These are phyloP conservation scores for Momotus momota DNA, from an alignment of 2,797 vertebrate species.

Conservation along the genomic window DNA sequence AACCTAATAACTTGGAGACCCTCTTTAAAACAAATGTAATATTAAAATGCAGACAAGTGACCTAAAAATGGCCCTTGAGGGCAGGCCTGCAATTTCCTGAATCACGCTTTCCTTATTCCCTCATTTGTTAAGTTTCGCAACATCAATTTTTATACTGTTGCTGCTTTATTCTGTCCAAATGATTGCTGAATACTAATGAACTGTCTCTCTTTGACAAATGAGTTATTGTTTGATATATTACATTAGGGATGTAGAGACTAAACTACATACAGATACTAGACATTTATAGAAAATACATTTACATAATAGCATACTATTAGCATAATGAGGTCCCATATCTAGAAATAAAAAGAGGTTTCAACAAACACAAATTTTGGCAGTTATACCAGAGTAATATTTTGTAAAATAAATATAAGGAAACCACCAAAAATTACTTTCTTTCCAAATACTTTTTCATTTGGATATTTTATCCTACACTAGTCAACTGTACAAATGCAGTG, in stretches of 20 bases:
- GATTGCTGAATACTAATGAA: slow-evolving; percentile 79
- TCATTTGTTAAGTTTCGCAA: slow-evolving; percentile 81
- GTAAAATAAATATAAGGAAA: slow-evolving; percentile 10
- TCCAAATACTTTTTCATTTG: background rate
- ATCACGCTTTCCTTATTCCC: slow-evolving; percentile 73
- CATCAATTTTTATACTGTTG: slow-evolving; percentile 80
- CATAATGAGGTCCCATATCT: slow-evolving; percentile 68
- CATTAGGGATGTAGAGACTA: slow-evolving; percentile 76
- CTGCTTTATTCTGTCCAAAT: slow-evolving; percentile 77
- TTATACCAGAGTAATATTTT: background rate
- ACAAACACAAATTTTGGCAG: slow-evolving; percentile 49
- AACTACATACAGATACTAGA: slow-evolving; percentile 76
- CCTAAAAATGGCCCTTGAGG: slow-evolving; percentile 77
- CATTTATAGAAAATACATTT: slow-evolving; percentile 77
- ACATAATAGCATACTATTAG: slow-evolving; percentile 76
- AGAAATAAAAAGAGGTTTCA: slow-evolving; percentile 60
- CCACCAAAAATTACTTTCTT: slow-evolving; percentile 13
- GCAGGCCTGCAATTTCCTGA: slow-evolving; percentile 76
- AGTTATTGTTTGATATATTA: slow-evolving; percentile 82
- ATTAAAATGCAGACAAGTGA: slow-evolving; percentile 81
- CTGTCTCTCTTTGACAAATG: slow-evolving; percentile 80
- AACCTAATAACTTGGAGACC: slow-evolving; percentile 71
- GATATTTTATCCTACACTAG: background rate
- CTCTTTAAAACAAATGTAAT: slow-evolving; percentile 78
- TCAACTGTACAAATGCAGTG: background rate